Conservation (phyloP, 2,797 vertebrate genomes). For the Tenualosa thibaudeaui region DNA sequence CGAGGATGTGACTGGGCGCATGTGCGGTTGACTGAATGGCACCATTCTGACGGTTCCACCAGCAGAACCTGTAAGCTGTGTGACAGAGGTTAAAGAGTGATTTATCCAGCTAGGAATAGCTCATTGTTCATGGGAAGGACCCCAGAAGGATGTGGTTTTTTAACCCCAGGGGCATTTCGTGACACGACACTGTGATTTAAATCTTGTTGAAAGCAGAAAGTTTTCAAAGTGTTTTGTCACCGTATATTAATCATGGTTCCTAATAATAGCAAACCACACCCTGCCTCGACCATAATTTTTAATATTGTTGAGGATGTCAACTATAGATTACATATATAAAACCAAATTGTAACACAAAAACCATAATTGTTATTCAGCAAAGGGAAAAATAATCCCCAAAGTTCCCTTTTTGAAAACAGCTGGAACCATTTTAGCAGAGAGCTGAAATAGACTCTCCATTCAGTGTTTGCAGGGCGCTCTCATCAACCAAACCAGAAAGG, state of each 20-base stretch:
- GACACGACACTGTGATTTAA: background rate
- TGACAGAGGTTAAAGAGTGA: background rate
- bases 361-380: background rate
- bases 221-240: background rate
- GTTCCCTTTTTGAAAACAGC: background rate
- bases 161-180: background rate
- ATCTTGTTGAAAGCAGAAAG: background rate
- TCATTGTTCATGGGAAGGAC: background rate
- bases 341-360: background rate
- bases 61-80: background rate
- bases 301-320: background rate
- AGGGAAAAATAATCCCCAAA: constrained; percentile 13
- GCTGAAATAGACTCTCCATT: background rate
- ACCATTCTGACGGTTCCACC: constrained; percentile 7
- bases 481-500: background rate
- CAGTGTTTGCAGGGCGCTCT: background rate
- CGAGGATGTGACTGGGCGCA: background rate
- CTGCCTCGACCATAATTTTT: background rate
- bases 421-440: constrained; percentile 21
- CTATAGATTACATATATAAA: background rate
- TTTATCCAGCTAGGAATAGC: constrained; percentile 8
- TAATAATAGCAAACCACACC: background rate
- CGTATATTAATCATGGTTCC: background rate
- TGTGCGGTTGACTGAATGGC: background rate
- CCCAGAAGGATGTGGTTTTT: background rate